Evolutionary conservation across 64 coral and sea anemone genomes (phyloP).

Genomic region (Astreopora myriophthalma): DNA sequence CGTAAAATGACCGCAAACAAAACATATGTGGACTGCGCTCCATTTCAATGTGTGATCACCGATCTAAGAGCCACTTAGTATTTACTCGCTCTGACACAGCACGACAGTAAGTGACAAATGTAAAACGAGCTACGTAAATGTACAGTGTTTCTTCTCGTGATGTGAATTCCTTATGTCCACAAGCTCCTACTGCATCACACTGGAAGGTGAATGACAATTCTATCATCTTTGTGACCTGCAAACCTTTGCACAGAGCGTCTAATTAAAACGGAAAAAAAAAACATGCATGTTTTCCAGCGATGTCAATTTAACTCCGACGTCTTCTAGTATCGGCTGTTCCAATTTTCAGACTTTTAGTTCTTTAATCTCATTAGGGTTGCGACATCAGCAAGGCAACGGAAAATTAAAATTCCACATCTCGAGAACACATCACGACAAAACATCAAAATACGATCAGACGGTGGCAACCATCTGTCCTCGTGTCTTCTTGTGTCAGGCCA

Average conservation of each 20-base stretch:
- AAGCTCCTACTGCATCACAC: neutral
- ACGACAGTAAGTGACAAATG: neutral
- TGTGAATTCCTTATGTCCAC: slow-evolving; percentile 6
- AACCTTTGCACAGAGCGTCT: neutral
- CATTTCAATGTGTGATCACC: neutral
- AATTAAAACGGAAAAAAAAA: neutral
- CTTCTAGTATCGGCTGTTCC: neutral
- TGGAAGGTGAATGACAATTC: neutral
- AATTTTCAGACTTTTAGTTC: too few species aligned
- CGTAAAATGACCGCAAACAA: neutral
- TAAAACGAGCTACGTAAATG: neutral
- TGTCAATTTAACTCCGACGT: neutral
- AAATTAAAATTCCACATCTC: too few species aligned
- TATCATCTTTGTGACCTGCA: neutral
- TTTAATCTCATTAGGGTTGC: neutral
- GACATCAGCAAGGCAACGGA: neutral
- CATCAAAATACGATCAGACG: too few species aligned
- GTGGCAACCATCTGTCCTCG: too few species aligned
- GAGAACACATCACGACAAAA: too few species aligned
- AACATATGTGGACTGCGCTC: neutral
- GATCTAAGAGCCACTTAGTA: neutral
- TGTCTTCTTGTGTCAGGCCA: too few species aligned
- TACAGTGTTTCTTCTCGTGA: neutral
- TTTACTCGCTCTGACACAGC: neutral
- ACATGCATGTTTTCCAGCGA: slow-evolving; percentile 4